Evolutionary conservation across 2,797 vertebrate genomes (phyloP).

Genomic region (Sciurus carolinensis): DNA sequence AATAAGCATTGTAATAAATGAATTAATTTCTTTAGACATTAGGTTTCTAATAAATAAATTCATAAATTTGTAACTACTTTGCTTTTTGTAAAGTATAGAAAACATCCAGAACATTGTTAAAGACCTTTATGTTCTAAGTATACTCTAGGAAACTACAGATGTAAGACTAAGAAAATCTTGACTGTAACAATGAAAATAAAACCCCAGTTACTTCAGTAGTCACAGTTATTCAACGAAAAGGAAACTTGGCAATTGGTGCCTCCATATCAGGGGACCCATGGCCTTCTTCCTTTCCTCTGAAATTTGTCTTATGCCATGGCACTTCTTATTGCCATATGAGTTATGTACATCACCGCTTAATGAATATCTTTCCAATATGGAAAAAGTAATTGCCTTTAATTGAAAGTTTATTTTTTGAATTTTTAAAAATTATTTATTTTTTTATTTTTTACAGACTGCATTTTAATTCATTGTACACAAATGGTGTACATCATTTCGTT

Average conservation of each 20-base stretch:
- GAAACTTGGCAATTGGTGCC: background rate
- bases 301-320: background rate
- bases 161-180: slow-evolving; percentile 37
- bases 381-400: slow-evolving; percentile 53
- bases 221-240: background rate
- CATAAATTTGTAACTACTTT: slow-evolving; percentile 15
- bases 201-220: background rate
- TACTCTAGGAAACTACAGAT: slow-evolving; percentile 24
- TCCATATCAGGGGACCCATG: background rate
- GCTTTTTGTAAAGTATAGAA: background rate
- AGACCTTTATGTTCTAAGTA: background rate
- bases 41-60: slow-evolving; percentile 35
- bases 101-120: slow-evolving; percentile 33
- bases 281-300: background rate
- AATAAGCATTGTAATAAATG: background rate
- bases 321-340: background rate
- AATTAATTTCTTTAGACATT: background rate
- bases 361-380: slow-evolving; percentile 27
- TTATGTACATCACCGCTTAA: slow-evolving; percentile 18
- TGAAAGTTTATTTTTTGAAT: slow-evolving; percentile 39
- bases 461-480: no score
- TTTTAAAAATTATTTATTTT: no score
- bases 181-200: slow-evolving; percentile 30
- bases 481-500: no score
- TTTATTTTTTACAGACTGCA: no score